Conservation (phyloP, 2,113 vertebrate species). For the Parus major region DNA sequence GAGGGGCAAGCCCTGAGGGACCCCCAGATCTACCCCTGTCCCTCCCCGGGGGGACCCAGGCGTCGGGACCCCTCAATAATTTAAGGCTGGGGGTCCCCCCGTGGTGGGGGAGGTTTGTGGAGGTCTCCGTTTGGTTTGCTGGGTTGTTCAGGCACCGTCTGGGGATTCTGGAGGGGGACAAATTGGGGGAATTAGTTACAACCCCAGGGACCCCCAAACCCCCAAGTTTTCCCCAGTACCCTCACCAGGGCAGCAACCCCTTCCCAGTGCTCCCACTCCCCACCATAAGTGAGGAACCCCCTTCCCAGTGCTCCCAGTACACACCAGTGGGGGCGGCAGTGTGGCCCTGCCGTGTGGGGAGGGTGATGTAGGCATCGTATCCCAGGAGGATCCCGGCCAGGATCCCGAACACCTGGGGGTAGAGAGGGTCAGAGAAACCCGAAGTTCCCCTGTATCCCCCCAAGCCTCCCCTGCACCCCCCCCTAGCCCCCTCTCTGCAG, state of each 20-base stretch:
- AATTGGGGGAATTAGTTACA: background rate
- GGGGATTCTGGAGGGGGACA: background rate
- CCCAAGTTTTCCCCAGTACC: background rate
- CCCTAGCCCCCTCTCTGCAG: background rate
- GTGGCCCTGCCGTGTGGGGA: background rate
- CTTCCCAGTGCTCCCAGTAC: background rate
- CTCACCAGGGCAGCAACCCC: too few species aligned
- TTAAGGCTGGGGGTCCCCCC: background rate
- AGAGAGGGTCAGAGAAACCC: background rate
- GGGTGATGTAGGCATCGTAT: background rate
- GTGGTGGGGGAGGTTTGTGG: background rate
- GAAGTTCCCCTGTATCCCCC: background rate
- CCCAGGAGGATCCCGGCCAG: background rate
- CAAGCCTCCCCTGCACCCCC: background rate
- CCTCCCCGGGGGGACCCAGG: background rate
- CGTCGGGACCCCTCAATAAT: background rate
- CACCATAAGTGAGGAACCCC: too few species aligned
- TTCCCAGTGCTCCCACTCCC: background rate
- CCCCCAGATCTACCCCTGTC: background rate
- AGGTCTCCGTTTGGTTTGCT: background rate
- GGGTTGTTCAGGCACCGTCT: background rate
- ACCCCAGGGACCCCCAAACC: background rate
- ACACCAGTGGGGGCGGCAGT: background rate
- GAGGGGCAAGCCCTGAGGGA: background rate
- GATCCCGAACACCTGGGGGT: background rate